Evolutionary conservation across 2,797 vertebrate species (phyloP).

Genomic region (Acrocephalus scirpaceus): DNA sequence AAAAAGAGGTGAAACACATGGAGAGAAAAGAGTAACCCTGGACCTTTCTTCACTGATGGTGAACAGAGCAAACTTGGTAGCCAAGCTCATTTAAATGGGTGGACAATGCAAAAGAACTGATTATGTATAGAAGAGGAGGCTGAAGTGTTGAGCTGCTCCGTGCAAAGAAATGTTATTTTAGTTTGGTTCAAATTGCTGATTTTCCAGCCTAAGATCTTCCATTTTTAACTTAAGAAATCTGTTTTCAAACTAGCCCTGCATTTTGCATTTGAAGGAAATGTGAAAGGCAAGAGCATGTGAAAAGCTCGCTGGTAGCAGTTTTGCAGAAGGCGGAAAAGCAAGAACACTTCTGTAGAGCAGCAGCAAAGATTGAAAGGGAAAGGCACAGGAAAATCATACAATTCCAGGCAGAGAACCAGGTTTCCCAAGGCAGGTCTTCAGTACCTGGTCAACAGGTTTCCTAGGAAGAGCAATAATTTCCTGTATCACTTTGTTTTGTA

Average conservation of each 20-base stretch:
- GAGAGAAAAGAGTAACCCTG: neutral
- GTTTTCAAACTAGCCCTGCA: neutral
- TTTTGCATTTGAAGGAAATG: constrained; percentile 35
- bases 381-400: neutral
- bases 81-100: neutral
- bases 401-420: neutral
- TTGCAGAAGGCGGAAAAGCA: neutral
- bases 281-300: neutral
- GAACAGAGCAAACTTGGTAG: neutral
- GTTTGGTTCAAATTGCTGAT: constrained; percentile 56
- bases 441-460: constrained; percentile 67
- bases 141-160: constrained; percentile 28
- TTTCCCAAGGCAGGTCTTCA: constrained; percentile 10
- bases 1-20: neutral
- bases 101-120: constrained; percentile 2
- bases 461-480: constrained; percentile 46
- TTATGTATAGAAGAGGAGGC: neutral
- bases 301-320: neutral
- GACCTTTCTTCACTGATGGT: neutral
- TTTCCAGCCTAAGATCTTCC: constrained; percentile 55
- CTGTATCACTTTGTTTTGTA: neutral
- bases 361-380: neutral
- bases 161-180: constrained; percentile 51
- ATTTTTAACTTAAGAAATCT: constrained; percentile 55
- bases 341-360: neutral